Evolutionary conservation across 2,797 vertebrate genomes (phyloP), one percentile per base, ranked within the genome.

Genomic region (Dendrocincla tyrannina): DNA sequence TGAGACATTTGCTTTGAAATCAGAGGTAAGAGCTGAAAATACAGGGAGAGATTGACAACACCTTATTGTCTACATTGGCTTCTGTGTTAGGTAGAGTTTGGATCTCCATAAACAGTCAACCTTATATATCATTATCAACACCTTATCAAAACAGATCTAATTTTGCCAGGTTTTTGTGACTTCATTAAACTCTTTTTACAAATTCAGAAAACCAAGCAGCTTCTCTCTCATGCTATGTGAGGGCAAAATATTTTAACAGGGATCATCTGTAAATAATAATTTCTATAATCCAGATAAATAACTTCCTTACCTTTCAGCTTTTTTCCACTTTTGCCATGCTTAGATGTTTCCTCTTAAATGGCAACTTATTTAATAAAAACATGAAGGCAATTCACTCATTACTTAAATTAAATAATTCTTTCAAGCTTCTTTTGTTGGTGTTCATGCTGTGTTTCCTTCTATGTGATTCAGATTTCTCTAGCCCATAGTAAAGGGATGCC

Each of bases 1-100:
- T 4, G 97, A 98, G 92, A 97, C 76, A 30, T 99, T 99, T 96
- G 85, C 94, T 84, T 90, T 97, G 90, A 96, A 96, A 83, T 77
- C 96, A 68, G 91, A 97, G 97, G 97, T 97, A 90, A 97, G 94
- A 28, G 19, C 19, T 79, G 70, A 83, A 89, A 87, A 42, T 18
- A 76, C 10, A 66, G 15, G 20, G 37, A 82, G 28, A 35, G 8
- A 42, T 58, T 2, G 4, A 12, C 42, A 81, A 69, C 37, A 72
- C 22, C 17, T 53, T 22, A 7, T 56, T 80, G 32, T 69, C 32
- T 55, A 13, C 44, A 4, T 30, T 84, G 46, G 22, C 56, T 80
- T 89, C 35, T 13, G 3, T 17, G 14, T 76, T 76, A 33, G 35
- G 23, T 56, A 27, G 22, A 7, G 7, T 69, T 81, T 88, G 39